Conservation (phyloP, 2,113 vertebrate genomes). For the Centropristis striata region DNA sequence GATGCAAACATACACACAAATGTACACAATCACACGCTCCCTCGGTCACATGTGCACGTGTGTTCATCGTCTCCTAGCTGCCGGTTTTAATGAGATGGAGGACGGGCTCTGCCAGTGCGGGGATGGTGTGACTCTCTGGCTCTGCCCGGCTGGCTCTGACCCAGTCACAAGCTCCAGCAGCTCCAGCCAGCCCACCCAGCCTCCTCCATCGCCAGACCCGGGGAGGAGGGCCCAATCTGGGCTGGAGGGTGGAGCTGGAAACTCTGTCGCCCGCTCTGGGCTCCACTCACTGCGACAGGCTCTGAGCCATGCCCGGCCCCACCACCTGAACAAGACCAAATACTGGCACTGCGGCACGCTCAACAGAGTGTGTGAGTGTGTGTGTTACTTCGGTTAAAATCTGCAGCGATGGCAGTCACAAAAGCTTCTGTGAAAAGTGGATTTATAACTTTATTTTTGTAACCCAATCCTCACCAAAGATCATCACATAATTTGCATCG, state of each 20-base stretch:
- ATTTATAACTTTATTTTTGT: conserved; percentile 34
- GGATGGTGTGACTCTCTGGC: conserved; percentile 71
- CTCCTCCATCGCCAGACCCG: conserved; percentile 44
- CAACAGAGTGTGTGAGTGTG: conserved; percentile 18
- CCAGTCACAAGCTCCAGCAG: conserved; percentile 70
- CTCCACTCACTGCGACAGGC: conserved; percentile 60
- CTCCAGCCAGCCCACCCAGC: conserved; percentile 67
- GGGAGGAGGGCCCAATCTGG: conserved; percentile 62
- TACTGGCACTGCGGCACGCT: conserved; percentile 39
- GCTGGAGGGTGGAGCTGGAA: conserved; percentile 65
- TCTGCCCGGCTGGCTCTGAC: conserved; percentile 57
- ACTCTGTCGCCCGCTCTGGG: conserved; percentile 52
- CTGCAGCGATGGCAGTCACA: conserved; percentile 29
- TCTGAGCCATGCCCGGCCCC: conserved; percentile 71
- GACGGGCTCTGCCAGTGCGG: conserved; percentile 47
- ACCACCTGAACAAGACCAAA: conserved; percentile 75
- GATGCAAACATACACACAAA: conserved; percentile 46
- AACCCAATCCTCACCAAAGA: background rate
- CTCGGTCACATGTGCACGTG: conserved; percentile 35
- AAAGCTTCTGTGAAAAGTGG: background rate
- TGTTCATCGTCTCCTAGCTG: conserved; percentile 61
- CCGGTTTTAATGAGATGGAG: conserved; percentile 71
- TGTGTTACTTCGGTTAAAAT: conserved; percentile 34
- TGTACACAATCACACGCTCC: conserved; percentile 15
- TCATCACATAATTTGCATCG: conserved; percentile 3